A percentile compares a stretch with the other conserved stretches of the same genome.
phyloP scores from a whole-genome alignment of 1,140 invertebrate genomes.

The Meloidogyne hapla region DNA sequence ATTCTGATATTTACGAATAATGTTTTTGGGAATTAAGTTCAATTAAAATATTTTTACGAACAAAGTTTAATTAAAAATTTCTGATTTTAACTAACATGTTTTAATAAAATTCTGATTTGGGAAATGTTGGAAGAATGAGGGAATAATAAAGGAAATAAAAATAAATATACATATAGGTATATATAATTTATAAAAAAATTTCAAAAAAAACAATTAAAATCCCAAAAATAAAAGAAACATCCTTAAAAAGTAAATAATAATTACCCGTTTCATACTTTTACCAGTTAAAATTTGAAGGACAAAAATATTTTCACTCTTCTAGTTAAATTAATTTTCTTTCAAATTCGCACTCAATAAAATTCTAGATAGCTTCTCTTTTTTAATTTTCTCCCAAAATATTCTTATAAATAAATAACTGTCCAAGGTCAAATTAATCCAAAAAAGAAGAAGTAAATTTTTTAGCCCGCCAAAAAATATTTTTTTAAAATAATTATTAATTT shows the following conservation, averaged over 20 bases:
- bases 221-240: neutral
- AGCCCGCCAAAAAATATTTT: neutral
- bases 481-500: too few species aligned
- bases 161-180: too few species aligned
- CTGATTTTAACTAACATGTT: too few species aligned
- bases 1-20: too few species aligned
- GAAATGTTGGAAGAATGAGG: too few species aligned
- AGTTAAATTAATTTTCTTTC: conserved; percentile 3
- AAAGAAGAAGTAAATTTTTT: neutral
- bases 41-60: too few species aligned
- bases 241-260: neutral
- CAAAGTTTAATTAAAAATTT: too few species aligned
- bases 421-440: neutral
- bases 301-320: neutral
- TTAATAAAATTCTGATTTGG: too few species aligned
- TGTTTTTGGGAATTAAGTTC: too few species aligned
- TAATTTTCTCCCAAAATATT: neutral
- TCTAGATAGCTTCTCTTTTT: neutral
- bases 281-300: neutral
- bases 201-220: too few species aligned
- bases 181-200: too few species aligned
- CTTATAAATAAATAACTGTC: neutral
- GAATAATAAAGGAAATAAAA: too few species aligned
- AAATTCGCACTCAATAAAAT: conserved; percentile 1
- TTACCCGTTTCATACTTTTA: neutral